These are phyloP conservation scores for Pitta sordida DNA, from an alignment of 2,113 vertebrate genomes.

Conservation along the genomic window DNA sequence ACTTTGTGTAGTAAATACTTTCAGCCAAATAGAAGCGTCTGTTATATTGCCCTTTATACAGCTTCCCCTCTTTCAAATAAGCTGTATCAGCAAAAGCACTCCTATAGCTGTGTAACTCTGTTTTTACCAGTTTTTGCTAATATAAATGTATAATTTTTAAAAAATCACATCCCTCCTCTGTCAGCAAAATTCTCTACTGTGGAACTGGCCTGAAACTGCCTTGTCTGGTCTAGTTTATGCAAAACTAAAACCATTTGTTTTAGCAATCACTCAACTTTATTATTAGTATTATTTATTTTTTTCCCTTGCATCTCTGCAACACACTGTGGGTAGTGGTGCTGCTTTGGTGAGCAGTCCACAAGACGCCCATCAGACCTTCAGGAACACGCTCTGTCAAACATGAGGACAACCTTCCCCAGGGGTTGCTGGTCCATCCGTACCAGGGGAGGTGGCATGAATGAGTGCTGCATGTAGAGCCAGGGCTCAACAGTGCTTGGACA, in stretches of 20 bases:
- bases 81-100: slow-evolving; percentile 32
- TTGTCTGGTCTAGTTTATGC: slow-evolving; percentile 2
- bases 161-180: slow-evolving; percentile 18
- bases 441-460: rapidly evolving
- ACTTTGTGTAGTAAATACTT: neutral
- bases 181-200: slow-evolving; percentile 34
- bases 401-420: neutral
- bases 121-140: slow-evolving; percentile 33
- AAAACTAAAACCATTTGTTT: neutral
- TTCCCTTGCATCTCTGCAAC: neutral
- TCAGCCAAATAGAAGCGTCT: neutral
- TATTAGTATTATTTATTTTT: neutral
- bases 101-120: neutral
- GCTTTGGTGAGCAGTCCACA: neutral
- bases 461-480: rapidly evolving
- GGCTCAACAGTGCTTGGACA: neutral
- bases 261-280: neutral
- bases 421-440: neutral
- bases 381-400: neutral
- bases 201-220: slow-evolving; percentile 25
- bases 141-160: slow-evolving; percentile 24
- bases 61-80: neutral
- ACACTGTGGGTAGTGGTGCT: neutral
- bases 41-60: neutral
- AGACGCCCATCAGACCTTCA: neutral